phyloP scores from a whole-genome alignment of 2,797 vertebrate species.

The Poecilia gillii region DNA sequence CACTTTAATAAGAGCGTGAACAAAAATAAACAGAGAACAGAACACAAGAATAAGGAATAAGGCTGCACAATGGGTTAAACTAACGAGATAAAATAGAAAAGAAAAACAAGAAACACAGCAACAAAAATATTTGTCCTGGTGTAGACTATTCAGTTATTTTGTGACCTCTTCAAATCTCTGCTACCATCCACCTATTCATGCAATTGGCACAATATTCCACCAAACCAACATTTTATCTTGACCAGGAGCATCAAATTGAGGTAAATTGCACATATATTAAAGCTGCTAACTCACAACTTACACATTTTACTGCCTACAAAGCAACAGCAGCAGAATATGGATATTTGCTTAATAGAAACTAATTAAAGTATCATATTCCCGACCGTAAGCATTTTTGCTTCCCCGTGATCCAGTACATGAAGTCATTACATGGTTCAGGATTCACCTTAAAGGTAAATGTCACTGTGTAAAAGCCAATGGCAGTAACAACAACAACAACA shows the following conservation, averaged over 20 bases:
- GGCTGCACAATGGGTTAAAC: background rate
- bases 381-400: background rate
- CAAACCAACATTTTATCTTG: background rate
- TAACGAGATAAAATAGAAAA: background rate
- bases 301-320: background rate
- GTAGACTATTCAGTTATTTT: background rate
- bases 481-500: background rate
- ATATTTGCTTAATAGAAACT: background rate
- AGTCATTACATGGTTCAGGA: background rate
- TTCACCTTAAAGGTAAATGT: constrained; percentile 1
- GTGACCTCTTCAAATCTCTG: background rate
- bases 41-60: background rate
- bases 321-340: background rate
- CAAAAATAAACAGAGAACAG: background rate
- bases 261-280: background rate
- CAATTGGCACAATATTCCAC: background rate
- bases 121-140: background rate
- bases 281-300: background rate
- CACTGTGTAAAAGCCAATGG: background rate
- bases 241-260: background rate
- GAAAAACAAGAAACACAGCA: background rate
- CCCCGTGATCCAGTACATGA: background rate
- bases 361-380: background rate
- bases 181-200: background rate
- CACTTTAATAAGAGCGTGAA: no score